Conservation (phyloP, 2,888 invertebrate species). For the Caenorhabditis imperialis region DNA sequence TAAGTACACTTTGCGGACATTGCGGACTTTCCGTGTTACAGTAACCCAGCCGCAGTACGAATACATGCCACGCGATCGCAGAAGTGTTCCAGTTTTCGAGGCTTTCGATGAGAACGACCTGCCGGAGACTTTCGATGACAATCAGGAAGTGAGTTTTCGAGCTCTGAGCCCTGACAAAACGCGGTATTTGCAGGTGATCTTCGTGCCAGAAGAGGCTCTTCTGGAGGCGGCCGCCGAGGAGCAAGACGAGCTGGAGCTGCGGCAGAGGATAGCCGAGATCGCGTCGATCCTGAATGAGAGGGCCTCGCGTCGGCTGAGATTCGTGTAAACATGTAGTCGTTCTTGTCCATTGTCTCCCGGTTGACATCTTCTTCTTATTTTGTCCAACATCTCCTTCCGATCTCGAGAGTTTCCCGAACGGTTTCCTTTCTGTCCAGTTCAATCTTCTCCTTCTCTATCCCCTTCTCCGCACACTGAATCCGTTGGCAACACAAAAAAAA, state of each 20-base stretch:
- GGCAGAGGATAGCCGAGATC: slow-evolving; percentile 66
- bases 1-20: slow-evolving; percentile 2
- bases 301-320: slow-evolving; percentile 53
- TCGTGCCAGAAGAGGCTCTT: slow-evolving; percentile 59
- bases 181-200: slow-evolving; percentile 41
- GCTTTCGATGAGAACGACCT: slow-evolving; percentile 34
- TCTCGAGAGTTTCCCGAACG: neutral
- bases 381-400: slow-evolving; percentile 3
- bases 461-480: slow-evolving; percentile 1
- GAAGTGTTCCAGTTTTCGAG: slow-evolving; percentile 42
- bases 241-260: slow-evolving; percentile 64
- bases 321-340: slow-evolving; percentile 15
- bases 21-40: slow-evolving; percentile 6
- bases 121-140: slow-evolving; percentile 36
- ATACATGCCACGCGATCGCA: slow-evolving; percentile 47
- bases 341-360: neutral
- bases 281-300: slow-evolving; percentile 68
- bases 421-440: slow-evolving; percentile 4
- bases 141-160: slow-evolving; percentile 15
- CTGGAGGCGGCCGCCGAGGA: slow-evolving; percentile 57
- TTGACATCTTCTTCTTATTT: slow-evolving; percentile 2
- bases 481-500: too few relatives aligned
- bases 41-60: slow-evolving; percentile 37
- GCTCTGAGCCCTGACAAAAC: too few relatives aligned
- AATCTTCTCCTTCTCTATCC: slow-evolving; percentile 1